Base-by-base conservation (phyloP, 2,113 vertebrate species). In the Rhabdomys dilectus region DNA sequence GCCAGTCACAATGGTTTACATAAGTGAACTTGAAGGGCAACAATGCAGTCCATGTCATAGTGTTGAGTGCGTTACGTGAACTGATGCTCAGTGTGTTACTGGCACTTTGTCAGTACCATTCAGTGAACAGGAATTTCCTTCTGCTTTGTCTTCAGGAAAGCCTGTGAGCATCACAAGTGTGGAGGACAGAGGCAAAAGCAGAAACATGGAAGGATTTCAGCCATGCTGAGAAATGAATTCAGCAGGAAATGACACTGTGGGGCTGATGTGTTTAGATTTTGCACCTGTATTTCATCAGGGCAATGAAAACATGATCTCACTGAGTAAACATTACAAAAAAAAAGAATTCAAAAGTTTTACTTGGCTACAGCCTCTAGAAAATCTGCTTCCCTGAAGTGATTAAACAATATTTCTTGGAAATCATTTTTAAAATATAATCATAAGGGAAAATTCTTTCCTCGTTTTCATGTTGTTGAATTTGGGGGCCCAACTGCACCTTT, bases 221-320 rank as follows among this genome's bases (percentile, higher is more conserved):
- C 91, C 95, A 77, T 78, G 51, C 75, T 97, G 96, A 94, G 96
- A 95, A 97, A 98, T 97, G 90, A 96, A 98, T 97, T 85, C 80
- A 2, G 84, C 96, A 96, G 90, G 91, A 98, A 98, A 97, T 95
- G 73, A 91, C 19, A 86, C 98, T 97, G 90, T 45, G 94, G 97
- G 96, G 98, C 88, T 75, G 93, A 91, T 93, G 91, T 88, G 92
- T 97, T 98, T 98, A 97, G 95, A 94, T 94, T 98, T 98, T 97
- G 96, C 98, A 99, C 98, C 98, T 98, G 98, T 98, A 98, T 98
- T 98, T 98, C 98, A 98, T 98, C 98, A 98, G 96, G 88, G 95
- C 73, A 96, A 97, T 97, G 97, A 98, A 98, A 98, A 96, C 88
- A 98, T 98, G 98, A 99, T 98, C 97, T 98, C 98, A 98, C 96